A percentile compares a stretch with the other conserved stretches of the same genome.
Evolutionary conservation across 2,113 vertebrate species (phyloP).

Genomic region (Chaetops frenatus): DNA sequence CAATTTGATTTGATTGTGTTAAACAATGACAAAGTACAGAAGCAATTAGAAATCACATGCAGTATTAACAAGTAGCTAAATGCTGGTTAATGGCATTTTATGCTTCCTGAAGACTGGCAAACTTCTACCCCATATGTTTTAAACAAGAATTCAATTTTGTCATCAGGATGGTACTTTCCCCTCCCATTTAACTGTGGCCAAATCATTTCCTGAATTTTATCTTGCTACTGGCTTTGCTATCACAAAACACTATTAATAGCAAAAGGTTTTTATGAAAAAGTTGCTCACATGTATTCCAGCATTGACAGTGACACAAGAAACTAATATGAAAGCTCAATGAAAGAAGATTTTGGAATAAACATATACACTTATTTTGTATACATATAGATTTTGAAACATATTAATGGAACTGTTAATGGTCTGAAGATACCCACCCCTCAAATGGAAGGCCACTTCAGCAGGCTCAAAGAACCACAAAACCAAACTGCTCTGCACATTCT

Average conservation of each 20-base stretch:
- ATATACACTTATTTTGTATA: background rate
- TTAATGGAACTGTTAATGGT: background rate
- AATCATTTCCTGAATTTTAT: background rate
- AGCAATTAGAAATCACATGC: conserved; percentile 64
- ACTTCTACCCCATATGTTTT: background rate
- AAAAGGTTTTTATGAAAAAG: background rate
- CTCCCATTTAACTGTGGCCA: background rate
- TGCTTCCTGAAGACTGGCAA: background rate
- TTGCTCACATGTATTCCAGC: background rate
- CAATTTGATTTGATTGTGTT: conserved; percentile 73
- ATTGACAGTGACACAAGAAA: background rate
- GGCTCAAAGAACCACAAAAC: background rate
- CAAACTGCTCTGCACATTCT: background rate
- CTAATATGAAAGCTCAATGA: background rate
- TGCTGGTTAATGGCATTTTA: conserved; percentile 28
- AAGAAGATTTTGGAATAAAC: background rate
- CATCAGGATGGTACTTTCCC: background rate
- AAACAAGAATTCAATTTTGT: background rate
- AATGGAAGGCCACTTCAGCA: background rate
- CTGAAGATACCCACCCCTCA: background rate
- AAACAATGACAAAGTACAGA: conserved; percentile 66
- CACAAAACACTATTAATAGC: background rate
- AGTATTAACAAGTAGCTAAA: conserved; percentile 36
- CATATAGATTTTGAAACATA: background rate
- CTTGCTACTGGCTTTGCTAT: background rate